A percentile compares a stretch with the other conserved stretches of the same genome.
Conservation (phyloP, 2,113 vertebrate genomes). For the Corythaixoides concolor region DNA sequence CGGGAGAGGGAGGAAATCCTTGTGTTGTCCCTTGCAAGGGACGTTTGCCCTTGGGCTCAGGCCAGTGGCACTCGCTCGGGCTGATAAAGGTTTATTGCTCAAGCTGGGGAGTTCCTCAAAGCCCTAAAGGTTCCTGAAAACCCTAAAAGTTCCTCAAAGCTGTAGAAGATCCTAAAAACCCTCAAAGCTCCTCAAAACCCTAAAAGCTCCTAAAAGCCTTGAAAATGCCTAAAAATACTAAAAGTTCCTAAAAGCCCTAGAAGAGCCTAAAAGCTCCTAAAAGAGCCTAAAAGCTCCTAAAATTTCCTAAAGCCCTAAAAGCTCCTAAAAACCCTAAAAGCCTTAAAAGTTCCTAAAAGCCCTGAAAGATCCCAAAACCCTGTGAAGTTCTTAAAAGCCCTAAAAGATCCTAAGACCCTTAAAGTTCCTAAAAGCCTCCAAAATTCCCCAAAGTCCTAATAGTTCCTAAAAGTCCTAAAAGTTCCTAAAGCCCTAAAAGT, state of each 20-base stretch:
- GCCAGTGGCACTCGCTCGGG: not conserved
- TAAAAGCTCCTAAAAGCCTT: not conserved
- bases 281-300: not conserved
- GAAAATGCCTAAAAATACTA: not conserved
- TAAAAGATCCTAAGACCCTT: not conserved
- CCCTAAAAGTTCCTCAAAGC: not conserved
- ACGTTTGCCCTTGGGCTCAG: constrained; percentile 22
- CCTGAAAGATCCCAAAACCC: not conserved
- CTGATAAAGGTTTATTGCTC: not conserved
- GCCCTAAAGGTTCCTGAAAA: not conserved
- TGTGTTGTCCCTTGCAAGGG: not conserved
- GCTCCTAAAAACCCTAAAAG: no score
- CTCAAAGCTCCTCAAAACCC: not conserved
- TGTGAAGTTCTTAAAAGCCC: no score
- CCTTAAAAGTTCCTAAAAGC: not conserved
- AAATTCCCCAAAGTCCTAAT: no score
- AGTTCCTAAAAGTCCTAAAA: no score
- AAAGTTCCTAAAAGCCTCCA: not conserved
- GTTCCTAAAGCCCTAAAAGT: not conserved
- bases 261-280: not conserved
- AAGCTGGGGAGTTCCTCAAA: not conserved
- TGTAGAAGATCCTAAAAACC: not conserved
- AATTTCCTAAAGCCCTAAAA: not conserved
- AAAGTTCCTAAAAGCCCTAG: not conserved
- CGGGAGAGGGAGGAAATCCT: constrained; percentile 24